Conservation (phyloP, 2,797 vertebrate species). For the Brachyalestes nurse region DNA sequence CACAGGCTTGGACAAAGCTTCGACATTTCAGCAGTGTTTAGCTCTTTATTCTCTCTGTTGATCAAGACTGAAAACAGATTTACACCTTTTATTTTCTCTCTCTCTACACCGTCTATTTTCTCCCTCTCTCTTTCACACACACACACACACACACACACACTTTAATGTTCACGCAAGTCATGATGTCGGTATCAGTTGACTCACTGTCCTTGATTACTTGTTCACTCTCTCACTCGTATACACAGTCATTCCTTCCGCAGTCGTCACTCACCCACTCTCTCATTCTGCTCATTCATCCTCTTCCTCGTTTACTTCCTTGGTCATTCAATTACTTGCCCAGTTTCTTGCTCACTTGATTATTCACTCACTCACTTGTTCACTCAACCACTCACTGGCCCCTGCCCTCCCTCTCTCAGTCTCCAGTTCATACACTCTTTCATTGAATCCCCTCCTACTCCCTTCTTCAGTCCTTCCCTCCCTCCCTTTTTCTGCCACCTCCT, state of each 20-base stretch:
- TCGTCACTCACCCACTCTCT: not conserved
- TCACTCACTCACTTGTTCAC: no score
- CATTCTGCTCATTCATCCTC: not conserved
- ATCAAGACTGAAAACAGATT: constrained; percentile 34
- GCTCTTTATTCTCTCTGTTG: constrained; percentile 50
- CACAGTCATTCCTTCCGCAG: no score
- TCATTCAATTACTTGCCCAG: no score
- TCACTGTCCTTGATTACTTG: no score
- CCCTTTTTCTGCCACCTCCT: not conserved
- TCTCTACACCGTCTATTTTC: constrained; percentile 10
- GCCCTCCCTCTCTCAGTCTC: not conserved
- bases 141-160: not conserved
- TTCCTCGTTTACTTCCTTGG: no score
- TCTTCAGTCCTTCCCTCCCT: not conserved
- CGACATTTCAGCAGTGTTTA: constrained; percentile 83
- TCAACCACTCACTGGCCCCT: no score
- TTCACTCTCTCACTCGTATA: not conserved
- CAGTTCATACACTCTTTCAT: not conserved
- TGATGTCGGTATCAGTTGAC: not conserved
- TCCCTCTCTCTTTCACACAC: not conserved
- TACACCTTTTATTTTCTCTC: constrained; percentile 12
- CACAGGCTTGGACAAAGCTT: constrained; percentile 72
- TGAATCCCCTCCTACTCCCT: not conserved
- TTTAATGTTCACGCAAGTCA: not conserved
- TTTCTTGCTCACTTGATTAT: no score